These are phyloP conservation scores for Scaptomyza polygonia DNA, from an alignment of 2,888 invertebrate genomes.

Conservation along the genomic window DNA sequence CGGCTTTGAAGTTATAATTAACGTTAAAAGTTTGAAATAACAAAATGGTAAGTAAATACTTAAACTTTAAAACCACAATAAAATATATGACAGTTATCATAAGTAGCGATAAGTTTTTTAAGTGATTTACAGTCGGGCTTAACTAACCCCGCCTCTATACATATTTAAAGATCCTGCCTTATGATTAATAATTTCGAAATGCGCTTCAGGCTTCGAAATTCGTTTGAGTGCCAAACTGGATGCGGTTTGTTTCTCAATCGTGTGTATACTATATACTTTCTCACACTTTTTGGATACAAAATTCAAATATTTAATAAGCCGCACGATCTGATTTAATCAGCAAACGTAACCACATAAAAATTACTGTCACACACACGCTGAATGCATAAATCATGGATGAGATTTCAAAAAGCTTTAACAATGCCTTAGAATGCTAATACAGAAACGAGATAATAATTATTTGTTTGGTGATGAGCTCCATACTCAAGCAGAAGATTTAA, in stretches of 20 bases:
- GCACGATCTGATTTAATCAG: conserved; percentile 66
- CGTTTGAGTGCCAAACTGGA: conserved; percentile 16
- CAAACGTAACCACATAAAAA: conserved; percentile 25
- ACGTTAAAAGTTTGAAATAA: conserved; percentile 43
- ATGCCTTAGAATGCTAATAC: conserved; percentile 20
- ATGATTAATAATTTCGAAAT: conserved; percentile 23
- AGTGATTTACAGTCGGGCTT: neutral
- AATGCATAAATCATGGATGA: conserved; percentile 51
- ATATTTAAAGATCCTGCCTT: neutral
- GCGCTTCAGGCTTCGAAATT: conserved; percentile 1
- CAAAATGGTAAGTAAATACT: conserved; percentile 55
- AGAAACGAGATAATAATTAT: neutral
- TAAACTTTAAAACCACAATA: neutral
- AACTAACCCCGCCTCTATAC: neutral
- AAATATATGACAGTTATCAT: neutral
- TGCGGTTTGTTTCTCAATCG: conserved; percentile 7
- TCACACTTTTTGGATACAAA: conserved; percentile 38
- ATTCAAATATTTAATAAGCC: conserved; percentile 51
- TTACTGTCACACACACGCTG: conserved; percentile 50
- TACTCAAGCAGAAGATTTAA: neutral
- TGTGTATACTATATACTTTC: conserved; percentile 34
- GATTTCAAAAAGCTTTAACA: conserved; percentile 14
- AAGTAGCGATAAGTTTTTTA: neutral
- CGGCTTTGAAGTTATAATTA: conserved; percentile 53
- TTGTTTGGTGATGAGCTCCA: conserved; percentile 10